Conservation (phyloP, 92 coral and sea anemone genomes). For the Bergia sp. region DNA sequence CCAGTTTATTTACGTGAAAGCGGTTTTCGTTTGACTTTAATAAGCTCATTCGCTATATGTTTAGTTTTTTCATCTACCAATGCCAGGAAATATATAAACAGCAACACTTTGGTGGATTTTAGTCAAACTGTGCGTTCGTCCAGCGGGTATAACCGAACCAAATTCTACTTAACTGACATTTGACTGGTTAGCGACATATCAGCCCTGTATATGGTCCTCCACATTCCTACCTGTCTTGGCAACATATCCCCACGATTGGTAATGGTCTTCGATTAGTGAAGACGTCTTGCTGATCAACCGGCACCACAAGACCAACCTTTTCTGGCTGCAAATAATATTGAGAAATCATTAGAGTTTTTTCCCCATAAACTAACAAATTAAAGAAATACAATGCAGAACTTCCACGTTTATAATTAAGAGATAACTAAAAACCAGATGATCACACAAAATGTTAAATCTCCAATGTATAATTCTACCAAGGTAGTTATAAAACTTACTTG, state of each 20-base stretch:
- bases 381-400: not conserved
- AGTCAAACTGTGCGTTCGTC: too few species aligned
- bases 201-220: not conserved
- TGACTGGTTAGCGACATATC: too few species aligned
- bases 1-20: too few species aligned
- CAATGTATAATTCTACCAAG: not conserved
- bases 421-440: not conserved
- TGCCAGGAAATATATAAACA: too few species aligned
- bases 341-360: not conserved
- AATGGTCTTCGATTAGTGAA: constrained; percentile 85
- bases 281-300: constrained; percentile 85
- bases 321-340: constrained; percentile 72
- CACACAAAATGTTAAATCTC: not conserved
- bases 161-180: too few species aligned
- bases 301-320: constrained; percentile 89
- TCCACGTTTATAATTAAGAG: not conserved
- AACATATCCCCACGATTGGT: constrained; percentile 95
- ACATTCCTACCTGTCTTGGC: constrained; percentile 70
- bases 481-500: constrained; percentile 74
- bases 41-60: too few species aligned
- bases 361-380: not conserved
- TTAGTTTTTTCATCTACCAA: too few species aligned
- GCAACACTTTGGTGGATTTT: too few species aligned
- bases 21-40: too few species aligned
- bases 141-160: too few species aligned